Evolutionary conservation across 2,888 invertebrate genomes (phyloP).

Genomic region (Eubasilissa splendida): DNA sequence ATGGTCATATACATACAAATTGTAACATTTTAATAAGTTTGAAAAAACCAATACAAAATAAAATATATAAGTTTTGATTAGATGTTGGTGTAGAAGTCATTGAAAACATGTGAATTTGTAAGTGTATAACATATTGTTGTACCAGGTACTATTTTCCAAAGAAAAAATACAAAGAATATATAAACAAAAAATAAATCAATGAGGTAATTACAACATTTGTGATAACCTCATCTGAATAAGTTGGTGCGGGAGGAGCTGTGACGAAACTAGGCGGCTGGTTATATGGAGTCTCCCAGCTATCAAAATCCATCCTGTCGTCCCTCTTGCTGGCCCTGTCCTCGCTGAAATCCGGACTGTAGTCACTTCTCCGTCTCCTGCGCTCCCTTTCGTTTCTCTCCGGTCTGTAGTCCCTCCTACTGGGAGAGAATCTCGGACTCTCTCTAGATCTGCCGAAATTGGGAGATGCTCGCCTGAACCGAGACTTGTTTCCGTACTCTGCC

Average conservation of each 20-base stretch:
- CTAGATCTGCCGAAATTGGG: conserved; percentile 19
- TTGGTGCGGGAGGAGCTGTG: conserved; percentile 31
- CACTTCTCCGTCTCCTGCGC: conserved; percentile 24
- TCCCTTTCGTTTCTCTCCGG: conserved; percentile 35
- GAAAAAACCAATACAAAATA: too few species aligned
- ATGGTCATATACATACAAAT: too few species aligned
- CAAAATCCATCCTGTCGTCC: conserved; percentile 44
- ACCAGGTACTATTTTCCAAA: not conserved
- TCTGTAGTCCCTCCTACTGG: conserved; percentile 39
- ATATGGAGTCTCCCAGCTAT: conserved; percentile 47
- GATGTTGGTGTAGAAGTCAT: not conserved
- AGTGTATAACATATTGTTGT: not conserved
- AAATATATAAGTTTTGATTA: too few species aligned
- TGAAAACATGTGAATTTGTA: not conserved
- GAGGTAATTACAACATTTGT: not conserved
- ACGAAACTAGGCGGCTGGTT: conserved; percentile 34
- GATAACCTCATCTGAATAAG: conserved; percentile 47
- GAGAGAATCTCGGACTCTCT: conserved; percentile 22
- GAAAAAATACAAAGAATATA: too few species aligned
- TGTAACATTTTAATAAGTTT: too few species aligned
- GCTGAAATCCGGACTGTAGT: conserved; percentile 33
- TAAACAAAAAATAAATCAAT: not conserved
- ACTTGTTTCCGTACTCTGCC: conserved; percentile 10
- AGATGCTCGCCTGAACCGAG: conserved; percentile 10
- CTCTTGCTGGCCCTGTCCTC: conserved; percentile 15